These are phyloP conservation scores for Tetramorium bicarinatum DNA, from an alignment of 2,888 invertebrate genomes.

Conservation along the genomic window DNA sequence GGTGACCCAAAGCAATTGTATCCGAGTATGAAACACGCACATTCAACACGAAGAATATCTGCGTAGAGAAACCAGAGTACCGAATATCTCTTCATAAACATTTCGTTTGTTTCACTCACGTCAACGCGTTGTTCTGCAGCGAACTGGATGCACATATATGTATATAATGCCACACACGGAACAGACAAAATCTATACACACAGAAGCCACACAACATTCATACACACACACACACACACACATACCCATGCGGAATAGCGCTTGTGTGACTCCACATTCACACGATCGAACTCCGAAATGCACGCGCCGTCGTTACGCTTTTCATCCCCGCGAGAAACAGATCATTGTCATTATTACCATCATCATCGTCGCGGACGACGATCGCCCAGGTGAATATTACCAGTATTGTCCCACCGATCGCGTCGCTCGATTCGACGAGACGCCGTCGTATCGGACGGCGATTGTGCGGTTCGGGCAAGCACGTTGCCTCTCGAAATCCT, in stretches of 20 bases:
- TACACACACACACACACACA: background rate
- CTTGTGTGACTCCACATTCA: constrained; percentile 42
- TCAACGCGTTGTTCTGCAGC: constrained; percentile 31
- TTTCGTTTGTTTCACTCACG: constrained; percentile 72
- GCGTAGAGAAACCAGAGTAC: constrained; percentile 59
- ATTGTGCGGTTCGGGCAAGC: constrained; percentile 36
- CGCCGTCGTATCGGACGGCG: background rate
- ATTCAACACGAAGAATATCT: constrained; percentile 72
- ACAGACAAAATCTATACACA: background rate
- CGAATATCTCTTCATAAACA: constrained; percentile 66
- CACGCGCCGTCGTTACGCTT: constrained; percentile 30
- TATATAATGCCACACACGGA: background rate
- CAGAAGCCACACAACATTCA: background rate
- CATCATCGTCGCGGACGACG: constrained; percentile 1
- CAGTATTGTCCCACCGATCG: constrained; percentile 11
- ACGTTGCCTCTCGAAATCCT: constrained; percentile 38
- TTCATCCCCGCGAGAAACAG: constrained; percentile 8
- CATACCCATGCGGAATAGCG: constrained; percentile 14
- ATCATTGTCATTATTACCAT: constrained; percentile 12
- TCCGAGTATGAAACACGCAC: constrained; percentile 82
- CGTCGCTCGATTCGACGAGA: constrained; percentile 12
- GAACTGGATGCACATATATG: constrained; percentile 34
- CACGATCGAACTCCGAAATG: constrained; percentile 40
- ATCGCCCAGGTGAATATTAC: background rate
- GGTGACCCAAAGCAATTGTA: constrained; percentile 72